Evolutionary conservation across 2,113 vertebrate species (phyloP), one percentile per base, ranked within the genome.

Genomic region (Ivindomyrus marchei): DNA sequence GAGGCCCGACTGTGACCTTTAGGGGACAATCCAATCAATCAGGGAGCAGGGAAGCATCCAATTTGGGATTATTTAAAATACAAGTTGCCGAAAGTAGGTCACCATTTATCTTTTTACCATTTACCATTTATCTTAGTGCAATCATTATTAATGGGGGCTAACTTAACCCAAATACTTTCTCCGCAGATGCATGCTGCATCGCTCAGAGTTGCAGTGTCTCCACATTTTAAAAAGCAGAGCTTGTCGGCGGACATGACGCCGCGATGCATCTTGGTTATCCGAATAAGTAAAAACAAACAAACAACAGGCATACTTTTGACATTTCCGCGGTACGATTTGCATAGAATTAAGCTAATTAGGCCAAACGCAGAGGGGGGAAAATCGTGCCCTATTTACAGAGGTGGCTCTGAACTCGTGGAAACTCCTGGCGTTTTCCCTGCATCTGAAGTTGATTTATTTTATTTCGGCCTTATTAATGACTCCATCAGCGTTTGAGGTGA

Each of bases 31-130:
- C 94, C 94, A 93, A 96, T 96, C 95, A 95, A 95, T 96, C 95
- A 95, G 92, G 93, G 94, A 92, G 90, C 58, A 92, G 89, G 92
- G 92, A 93, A 91, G 92, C 90, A 91, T 94, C 93, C 95, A 94
- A 94, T 94, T 66, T 94, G 95, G 95, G 96, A 95, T 96, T 96
- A 95, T 96, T 96, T 96, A 95, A 94, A 95, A 94, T 90, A 93
- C 92, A 93, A 94, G 91, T 94, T 94, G 94, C 92, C 85, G 91
- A 95, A 96, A 96, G 95, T 96, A 96, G 96, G 95, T 89, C 96
- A 95, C 95, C 92, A 95, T 95, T 95, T 95, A 96, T 94, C 93
- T 94, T 93, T 66, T 66, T 66, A 66, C 58, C 58, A 66, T 66
- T 66, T 66, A 95, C 95, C 92, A 95, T 95, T 95, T 95, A 96